A percentile compares a stretch with the other conserved stretches of the same genome.
Evolutionary conservation across 2,888 invertebrate species (phyloP).

Genomic region (Chrysolina americana): DNA sequence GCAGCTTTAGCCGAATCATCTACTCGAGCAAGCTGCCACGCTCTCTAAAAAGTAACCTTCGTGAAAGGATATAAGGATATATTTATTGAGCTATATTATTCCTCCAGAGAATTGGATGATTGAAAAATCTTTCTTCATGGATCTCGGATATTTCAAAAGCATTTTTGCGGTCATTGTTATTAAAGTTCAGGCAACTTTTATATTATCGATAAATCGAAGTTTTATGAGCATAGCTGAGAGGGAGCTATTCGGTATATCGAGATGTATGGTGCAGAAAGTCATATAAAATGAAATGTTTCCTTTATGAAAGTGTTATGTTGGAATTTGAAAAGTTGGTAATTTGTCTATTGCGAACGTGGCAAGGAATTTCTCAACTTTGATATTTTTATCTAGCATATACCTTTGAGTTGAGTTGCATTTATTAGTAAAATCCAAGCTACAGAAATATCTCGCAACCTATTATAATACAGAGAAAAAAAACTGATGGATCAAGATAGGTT

Average conservation of each 20-base stretch:
- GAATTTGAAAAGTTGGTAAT: neutral
- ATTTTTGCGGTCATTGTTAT: conserved; percentile 21
- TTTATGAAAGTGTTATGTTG: neutral
- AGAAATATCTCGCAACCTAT: no score
- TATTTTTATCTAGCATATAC: no score
- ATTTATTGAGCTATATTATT: conserved; percentile 12
- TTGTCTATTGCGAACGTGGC: neutral
- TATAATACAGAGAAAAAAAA: no score
- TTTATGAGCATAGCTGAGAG: neutral
- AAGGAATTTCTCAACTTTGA: no score
- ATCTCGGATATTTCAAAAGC: neutral
- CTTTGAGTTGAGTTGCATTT: no score
- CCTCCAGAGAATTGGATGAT: neutral
- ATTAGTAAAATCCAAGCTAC: no score
- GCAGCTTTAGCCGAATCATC: conserved; percentile 12
- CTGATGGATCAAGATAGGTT: no score
- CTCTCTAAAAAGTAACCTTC: neutral
- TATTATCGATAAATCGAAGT: conserved; percentile 13
- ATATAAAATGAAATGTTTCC: neutral
- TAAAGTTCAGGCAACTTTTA: neutral
- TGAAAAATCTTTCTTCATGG: neutral
- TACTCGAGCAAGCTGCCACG: conserved; percentile 7
- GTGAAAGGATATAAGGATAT: neutral
- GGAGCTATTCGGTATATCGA: neutral
- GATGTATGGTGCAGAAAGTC: neutral